A percentile compares a stretch with the other conserved stretches of the same genome.
Conservation (phyloP, 1,140 invertebrate genomes). For the Seison nebaliae region DNA sequence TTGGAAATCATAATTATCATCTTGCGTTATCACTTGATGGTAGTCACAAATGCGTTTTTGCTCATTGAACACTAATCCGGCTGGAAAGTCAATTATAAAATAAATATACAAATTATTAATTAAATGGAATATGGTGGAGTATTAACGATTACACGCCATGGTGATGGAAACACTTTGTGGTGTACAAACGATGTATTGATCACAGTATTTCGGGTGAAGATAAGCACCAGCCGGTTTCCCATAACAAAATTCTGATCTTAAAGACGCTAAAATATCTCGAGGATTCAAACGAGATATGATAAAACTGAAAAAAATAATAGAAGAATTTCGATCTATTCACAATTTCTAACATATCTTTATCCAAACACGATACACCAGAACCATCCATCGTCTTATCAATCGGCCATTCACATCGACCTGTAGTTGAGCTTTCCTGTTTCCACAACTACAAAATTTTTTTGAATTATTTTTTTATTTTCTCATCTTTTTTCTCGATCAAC, state of each 20-base stretch:
- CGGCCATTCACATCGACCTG: conserved; percentile 11
- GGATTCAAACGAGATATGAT: conserved; percentile 8
- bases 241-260: conserved; percentile 12
- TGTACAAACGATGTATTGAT: conserved; percentile 11
- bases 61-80: conserved; percentile 12
- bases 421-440: conserved; percentile 4
- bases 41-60: conserved; percentile 8
- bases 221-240: conserved; percentile 5
- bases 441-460: background rate
- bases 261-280: conserved; percentile 11
- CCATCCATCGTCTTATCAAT: background rate
- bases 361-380: conserved; percentile 2
- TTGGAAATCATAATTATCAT: too few relatives aligned
- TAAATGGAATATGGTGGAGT: background rate
- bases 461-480: background rate
- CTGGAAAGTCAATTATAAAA: conserved; percentile 1
- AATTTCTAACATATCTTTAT: conserved; percentile 4
- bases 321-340: background rate
- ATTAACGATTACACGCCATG: conserved; percentile 4
- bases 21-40: too few relatives aligned
- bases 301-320: background rate
- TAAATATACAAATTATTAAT: background rate
- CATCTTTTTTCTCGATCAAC: too few relatives aligned
- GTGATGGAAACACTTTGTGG: conserved; percentile 10
- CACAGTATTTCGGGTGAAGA: conserved; percentile 9